phyloP scores from a whole-genome alignment of 2,797 vertebrate species.

The Periparus ater region DNA sequence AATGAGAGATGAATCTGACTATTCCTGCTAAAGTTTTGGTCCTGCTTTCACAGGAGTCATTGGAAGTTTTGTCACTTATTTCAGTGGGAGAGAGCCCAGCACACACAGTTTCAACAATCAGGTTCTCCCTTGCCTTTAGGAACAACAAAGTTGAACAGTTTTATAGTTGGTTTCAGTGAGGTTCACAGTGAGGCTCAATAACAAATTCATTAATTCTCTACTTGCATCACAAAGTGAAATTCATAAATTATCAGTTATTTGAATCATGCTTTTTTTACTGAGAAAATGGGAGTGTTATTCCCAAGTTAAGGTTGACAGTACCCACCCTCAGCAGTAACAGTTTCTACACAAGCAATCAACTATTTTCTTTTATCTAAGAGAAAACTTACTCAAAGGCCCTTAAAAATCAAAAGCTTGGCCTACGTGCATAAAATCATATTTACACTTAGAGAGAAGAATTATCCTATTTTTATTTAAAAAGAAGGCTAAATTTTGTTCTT shows the following conservation, averaged over 20 bases:
- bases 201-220: background rate
- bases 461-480: background rate
- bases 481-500: background rate
- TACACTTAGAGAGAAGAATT: background rate
- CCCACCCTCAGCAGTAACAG: background rate
- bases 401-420: background rate
- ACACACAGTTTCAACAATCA: accelerated
- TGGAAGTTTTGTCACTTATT: background rate
- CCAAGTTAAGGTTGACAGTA: background rate
- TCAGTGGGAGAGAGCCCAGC: background rate
- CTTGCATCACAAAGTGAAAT: background rate
- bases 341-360: background rate
- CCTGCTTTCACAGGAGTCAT: background rate
- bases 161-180: background rate
- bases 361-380: background rate
- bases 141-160: background rate
- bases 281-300: background rate
- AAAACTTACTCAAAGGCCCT: background rate
- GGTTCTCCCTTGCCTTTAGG: background rate
- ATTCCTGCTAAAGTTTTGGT: background rate
- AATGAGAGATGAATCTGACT: background rate
- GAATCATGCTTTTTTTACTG: background rate
- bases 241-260: background rate
- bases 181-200: background rate
- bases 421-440: background rate